Evolutionary conservation across 2,888 invertebrate genomes (phyloP), one percentile per base, ranked within the genome.

Genomic region (Philaethria dido): DNA sequence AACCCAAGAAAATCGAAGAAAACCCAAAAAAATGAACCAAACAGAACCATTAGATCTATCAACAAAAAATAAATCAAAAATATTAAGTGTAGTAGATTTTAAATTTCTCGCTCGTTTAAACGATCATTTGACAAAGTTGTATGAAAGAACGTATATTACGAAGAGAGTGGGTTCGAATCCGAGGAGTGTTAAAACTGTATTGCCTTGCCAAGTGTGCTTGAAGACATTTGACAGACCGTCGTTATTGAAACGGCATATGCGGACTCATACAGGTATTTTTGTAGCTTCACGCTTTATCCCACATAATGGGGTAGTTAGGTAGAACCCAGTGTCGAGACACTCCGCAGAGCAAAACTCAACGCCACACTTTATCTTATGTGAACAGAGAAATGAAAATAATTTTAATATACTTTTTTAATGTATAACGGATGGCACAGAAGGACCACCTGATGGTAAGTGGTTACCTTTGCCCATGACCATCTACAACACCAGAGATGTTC

Each of bases 181-280:
- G 67, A 72, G 59, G 4, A 73, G 72, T 62, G 64, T 79, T 69
- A 92, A 91, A 78, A 90, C 87, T 45, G 81, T 90, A 6, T 78
- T 92, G 62, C 92, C 92, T 0, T 95, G 95, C 76, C 94, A 94
- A 48, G 94, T 94, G 0, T 95, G 95, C 75, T 86, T 94, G 57
- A 95, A 95, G 85, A 93, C 94, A 22, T 95, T 95, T 75, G 95
- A 95, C 75, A 85, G 95, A 54, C 95, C 95, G 0, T 95, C 95
- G 0, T 79, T 95, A 66, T 78, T 95, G 71, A 95, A 95, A 74
- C 83, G 95, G 70, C 95, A 95, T 77, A 93, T 95, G 87, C 84
- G 95, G 61, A 95, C 95, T 0, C 95, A 95, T 77, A 95, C 95
- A 66, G 95, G 95, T 94, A 83, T 61, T 29, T 20, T 48, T 5